Conservation (phyloP, 2,888 invertebrate species). For the Drosophila austrosaltans region DNA sequence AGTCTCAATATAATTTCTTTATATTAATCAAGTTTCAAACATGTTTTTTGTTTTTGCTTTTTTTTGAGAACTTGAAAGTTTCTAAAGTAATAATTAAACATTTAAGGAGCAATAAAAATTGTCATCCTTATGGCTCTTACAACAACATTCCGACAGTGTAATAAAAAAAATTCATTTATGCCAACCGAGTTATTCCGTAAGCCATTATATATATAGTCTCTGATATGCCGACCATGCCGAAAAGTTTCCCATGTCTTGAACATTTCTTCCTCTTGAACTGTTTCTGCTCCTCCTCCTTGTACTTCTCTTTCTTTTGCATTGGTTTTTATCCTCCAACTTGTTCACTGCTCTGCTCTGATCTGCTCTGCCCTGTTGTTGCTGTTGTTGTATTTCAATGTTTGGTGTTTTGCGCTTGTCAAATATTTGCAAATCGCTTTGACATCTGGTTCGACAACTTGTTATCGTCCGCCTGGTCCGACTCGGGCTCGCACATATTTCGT, state of each 20-base stretch:
- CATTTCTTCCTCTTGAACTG: conserved; percentile 12
- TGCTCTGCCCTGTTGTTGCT: conserved; percentile 11
- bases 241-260: conserved; percentile 21
- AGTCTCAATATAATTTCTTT: not conserved
- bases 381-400: conserved; percentile 30
- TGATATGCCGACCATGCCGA: conserved; percentile 14
- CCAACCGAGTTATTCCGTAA: conserved; percentile 11
- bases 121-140: conserved; percentile 5
- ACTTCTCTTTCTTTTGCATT: not conserved
- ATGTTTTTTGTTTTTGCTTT: not conserved
- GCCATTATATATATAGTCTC: conserved; percentile 11
- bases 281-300: not conserved
- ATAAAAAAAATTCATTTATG: conserved; percentile 18
- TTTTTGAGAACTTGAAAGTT: not conserved
- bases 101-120: conserved; percentile 5
- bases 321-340: conserved; percentile 9
- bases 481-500: conserved; percentile 72
- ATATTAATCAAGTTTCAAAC: not conserved
- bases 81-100: not conserved
- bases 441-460: conserved; percentile 80
- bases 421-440: conserved; percentile 81
- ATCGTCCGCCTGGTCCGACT: conserved; percentile 57
- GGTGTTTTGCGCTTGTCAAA: conserved; percentile 78
- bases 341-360: conserved; percentile 6
- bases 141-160: conserved; percentile 12